phyloP scores from a whole-genome alignment of 2,113 vertebrate genomes.

The Carassius carassius region DNA sequence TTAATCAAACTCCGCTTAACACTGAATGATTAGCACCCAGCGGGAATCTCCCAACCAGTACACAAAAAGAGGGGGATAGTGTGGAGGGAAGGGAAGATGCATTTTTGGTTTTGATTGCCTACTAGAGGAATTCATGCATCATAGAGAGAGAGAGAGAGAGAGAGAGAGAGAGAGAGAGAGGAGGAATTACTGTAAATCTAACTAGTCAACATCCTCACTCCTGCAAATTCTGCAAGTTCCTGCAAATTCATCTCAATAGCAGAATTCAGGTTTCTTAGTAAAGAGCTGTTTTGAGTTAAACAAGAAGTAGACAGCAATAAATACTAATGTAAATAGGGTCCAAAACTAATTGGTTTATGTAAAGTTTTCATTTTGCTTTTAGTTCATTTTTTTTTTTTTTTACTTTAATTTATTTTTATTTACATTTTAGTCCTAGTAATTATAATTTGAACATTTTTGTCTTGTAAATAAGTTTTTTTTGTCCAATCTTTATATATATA shows the following conservation, averaged over 20 bases:
- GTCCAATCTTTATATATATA: too few species aligned
- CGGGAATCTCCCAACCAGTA: constrained; percentile 42
- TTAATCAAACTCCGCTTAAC: constrained; percentile 49
- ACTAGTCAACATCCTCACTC: not conserved
- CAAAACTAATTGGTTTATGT: too few species aligned
- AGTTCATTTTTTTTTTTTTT: too few species aligned
- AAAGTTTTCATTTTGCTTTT: too few species aligned
- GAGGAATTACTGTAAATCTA: not conserved
- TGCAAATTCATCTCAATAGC: not conserved
- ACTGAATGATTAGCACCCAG: constrained; percentile 57
- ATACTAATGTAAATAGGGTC: not conserved
- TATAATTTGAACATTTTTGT: too few species aligned
- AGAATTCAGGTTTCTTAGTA: not conserved
- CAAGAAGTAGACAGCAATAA: not conserved
- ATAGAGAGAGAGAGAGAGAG: not conserved
- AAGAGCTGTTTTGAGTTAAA: not conserved
- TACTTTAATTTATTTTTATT: too few species aligned
- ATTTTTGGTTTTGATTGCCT: constrained; percentile 19
- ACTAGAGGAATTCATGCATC: not conserved
- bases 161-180: not conserved
- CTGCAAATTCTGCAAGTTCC: too few species aligned
- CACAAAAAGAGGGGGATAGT: constrained; percentile 19
- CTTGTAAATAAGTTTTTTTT: too few species aligned
- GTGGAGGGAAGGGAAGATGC: constrained; percentile 30
- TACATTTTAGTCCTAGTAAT: too few species aligned